Evolutionary conservation across 2,888 invertebrate species (phyloP).

Genomic region (Drosophila ezoana): DNA sequence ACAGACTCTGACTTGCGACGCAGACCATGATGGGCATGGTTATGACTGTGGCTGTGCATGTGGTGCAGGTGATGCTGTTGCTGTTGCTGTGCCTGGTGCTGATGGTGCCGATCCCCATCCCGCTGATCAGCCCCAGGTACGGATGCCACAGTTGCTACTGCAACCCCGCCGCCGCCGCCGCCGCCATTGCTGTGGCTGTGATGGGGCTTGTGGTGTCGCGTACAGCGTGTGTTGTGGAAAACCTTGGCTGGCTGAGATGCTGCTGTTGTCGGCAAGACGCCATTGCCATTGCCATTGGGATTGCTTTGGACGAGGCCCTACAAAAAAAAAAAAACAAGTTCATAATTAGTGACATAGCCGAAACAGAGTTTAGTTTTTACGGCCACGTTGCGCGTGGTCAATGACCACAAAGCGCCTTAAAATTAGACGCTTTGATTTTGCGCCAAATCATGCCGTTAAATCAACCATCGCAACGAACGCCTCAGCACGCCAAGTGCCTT

Average conservation of each 20-base stretch:
- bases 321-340: slow-evolving; percentile 16
- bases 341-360: slow-evolving; percentile 52
- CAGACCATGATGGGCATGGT: slow-evolving; percentile 64
- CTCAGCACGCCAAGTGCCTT: slow-evolving; percentile 45
- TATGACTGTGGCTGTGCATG: slow-evolving; percentile 66
- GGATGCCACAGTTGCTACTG: not conserved
- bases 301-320: slow-evolving; percentile 74
- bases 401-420: slow-evolving; percentile 74
- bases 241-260: slow-evolving; percentile 75
- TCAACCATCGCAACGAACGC: slow-evolving; percentile 65
- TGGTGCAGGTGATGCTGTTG: slow-evolving; percentile 67
- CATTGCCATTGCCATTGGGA: slow-evolving; percentile 65
- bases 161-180: slow-evolving; percentile 3
- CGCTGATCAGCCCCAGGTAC: slow-evolving; percentile 18
- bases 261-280: slow-evolving; percentile 28
- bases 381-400: slow-evolving; percentile 46
- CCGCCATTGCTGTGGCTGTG: slow-evolving; percentile 65
- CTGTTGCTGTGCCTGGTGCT: slow-evolving; percentile 36
- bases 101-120: slow-evolving; percentile 45
- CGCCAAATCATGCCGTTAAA: slow-evolving; percentile 79
- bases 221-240: slow-evolving; percentile 84
- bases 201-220: slow-evolving; percentile 83
- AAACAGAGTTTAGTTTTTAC: slow-evolving; percentile 21
- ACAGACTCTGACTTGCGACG: slow-evolving; percentile 89
- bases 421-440: slow-evolving; percentile 58